Percentiles rank a stretch among this genome's conserved stretches.
Conservation (phyloP, 2,888 invertebrate species). For the Seira musarum region DNA sequence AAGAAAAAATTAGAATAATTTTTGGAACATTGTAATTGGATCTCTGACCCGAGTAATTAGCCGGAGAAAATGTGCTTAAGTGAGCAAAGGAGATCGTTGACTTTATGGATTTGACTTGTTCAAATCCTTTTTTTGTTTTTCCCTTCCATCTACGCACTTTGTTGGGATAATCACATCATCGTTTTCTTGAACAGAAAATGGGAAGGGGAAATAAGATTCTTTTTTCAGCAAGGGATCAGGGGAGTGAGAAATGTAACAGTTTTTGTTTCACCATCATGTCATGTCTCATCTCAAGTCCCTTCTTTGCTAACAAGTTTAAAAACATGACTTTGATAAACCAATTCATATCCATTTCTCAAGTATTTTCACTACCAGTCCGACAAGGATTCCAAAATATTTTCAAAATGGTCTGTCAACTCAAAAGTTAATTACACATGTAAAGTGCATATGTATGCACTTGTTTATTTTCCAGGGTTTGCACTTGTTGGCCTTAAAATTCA, state of each 20-base stretch:
- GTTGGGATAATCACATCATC: not conserved
- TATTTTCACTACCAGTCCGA: too few relatives aligned
- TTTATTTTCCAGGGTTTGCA: too few relatives aligned
- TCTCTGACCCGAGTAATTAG: constrained; percentile 55
- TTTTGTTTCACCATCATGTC: not conserved
- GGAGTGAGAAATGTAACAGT: constrained; percentile 29
- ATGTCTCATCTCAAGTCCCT: not conserved
- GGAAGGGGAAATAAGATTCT: too few relatives aligned
- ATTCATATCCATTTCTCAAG: too few relatives aligned
- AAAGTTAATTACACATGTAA: not conserved
- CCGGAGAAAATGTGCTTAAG: constrained; percentile 23
- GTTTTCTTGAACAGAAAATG: not conserved
- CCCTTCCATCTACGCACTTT: not conserved
- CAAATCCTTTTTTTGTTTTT: not conserved
- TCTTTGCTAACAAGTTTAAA: not conserved
- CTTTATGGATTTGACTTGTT: not conserved
- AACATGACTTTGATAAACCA: not conserved
- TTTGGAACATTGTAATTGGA: constrained; percentile 35
- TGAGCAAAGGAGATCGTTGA: not conserved
- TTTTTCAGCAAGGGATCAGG: too few relatives aligned
- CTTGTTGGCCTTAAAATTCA: too few relatives aligned
- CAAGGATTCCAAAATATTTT: too few relatives aligned
- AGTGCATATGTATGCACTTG: constrained; percentile 21
- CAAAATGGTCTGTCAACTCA: too few relatives aligned
- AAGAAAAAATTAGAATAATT: too few relatives aligned